Percentiles rank a stretch among this genome's conserved stretches.
Evolutionary conservation across 2,113 vertebrate genomes (phyloP).

Genomic region (Grallaria varia): DNA sequence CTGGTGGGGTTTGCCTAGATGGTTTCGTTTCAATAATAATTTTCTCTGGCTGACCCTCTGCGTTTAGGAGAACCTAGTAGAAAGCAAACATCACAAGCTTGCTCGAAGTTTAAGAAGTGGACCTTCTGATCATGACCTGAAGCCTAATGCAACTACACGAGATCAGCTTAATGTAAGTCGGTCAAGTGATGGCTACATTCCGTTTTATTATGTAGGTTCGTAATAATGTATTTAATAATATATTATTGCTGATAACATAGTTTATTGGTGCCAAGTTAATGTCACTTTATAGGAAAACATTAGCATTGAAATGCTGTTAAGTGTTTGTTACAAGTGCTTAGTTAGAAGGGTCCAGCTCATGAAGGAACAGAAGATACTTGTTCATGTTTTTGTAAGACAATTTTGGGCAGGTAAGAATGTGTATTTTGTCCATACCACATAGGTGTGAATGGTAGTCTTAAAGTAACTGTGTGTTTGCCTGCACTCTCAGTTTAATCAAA

Average conservation of each 20-base stretch:
- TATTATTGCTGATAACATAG: background rate
- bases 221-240: background rate
- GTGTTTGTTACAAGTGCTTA: background rate
- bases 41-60: background rate
- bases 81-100: conserved; percentile 98
- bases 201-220: background rate
- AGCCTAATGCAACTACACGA: conserved; percentile 93
- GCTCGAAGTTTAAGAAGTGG: conserved; percentile 96
- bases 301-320: background rate
- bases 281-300: background rate
- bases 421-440: background rate
- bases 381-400: background rate
- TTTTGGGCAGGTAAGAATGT: background rate
- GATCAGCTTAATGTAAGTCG: conserved; percentile 94
- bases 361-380: background rate
- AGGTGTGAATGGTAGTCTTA: background rate
- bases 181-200: background rate
- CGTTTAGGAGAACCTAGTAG: conserved; percentile 93
- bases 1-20: background rate
- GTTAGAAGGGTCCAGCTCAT: background rate
- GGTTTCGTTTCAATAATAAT: background rate
- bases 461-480: background rate
- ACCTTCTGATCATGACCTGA: conserved; percentile 96
- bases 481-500: rapidly evolving
- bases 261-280: background rate